phyloP scores from a whole-genome alignment of 2,113 vertebrate species.

The Pantherophis guttatus region DNA sequence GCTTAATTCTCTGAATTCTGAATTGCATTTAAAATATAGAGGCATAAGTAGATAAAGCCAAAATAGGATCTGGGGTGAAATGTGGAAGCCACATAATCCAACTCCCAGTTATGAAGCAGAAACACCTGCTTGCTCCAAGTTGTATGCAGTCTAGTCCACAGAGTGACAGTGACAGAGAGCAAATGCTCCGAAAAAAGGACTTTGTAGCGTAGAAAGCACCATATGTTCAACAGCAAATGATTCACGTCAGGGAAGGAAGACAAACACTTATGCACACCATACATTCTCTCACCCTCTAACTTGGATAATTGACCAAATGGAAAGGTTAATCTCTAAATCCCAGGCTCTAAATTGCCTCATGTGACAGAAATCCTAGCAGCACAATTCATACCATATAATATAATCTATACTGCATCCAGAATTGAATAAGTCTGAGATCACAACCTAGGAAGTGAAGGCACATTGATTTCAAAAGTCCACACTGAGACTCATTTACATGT shows the following conservation, averaged over 20 bases:
- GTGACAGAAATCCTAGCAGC: background rate
- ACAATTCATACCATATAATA: background rate
- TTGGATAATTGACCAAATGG: background rate
- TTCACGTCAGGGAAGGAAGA: background rate
- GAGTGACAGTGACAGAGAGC: background rate
- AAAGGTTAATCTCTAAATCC: background rate
- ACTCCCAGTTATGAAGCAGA: background rate
- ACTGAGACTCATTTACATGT: background rate
- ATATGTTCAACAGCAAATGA: background rate
- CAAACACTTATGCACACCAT: background rate
- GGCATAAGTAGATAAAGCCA: background rate
- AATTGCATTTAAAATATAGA: background rate
- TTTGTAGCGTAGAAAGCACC: background rate
- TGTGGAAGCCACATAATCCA: background rate
- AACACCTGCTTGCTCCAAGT: background rate
- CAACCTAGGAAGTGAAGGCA: background rate
- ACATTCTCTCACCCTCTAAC: background rate
- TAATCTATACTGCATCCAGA: background rate
- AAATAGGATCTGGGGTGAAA: background rate
- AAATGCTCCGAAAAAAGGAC: background rate
- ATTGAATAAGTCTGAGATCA: background rate
- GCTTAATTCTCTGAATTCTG: background rate
- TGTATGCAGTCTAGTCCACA: background rate
- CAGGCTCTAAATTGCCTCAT: background rate
- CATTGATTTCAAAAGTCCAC: background rate